Evolutionary conservation across 2,888 invertebrate species (phyloP).

Genomic region (Cenopis cana): DNA sequence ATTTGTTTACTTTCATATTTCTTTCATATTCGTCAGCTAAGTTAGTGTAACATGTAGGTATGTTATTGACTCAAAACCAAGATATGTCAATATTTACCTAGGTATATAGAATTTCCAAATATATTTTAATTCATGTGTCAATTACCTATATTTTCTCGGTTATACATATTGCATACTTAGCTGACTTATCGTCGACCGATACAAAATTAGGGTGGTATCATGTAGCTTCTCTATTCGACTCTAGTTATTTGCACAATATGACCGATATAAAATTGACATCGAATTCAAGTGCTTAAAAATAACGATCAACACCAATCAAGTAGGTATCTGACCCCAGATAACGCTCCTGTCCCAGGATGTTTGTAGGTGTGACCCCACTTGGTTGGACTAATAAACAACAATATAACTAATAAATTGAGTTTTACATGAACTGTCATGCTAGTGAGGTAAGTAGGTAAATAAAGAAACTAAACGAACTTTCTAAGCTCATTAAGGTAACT

Average conservation of each 20-base stretch:
- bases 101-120: background rate
- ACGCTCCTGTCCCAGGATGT: background rate
- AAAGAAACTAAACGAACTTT: constrained; percentile 75
- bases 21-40: background rate
- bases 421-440: constrained; percentile 75
- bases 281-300: constrained; percentile 25
- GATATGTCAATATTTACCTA: constrained; percentile 7
- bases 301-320: constrained; percentile 28
- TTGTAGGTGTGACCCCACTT: background rate
- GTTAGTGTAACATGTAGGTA: background rate
- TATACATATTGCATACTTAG: background rate
- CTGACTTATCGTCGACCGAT: background rate
- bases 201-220: constrained; percentile 3
- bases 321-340: background rate
- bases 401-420: constrained; percentile 52
- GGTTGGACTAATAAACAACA: constrained; percentile 40
- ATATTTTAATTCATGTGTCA: background rate
- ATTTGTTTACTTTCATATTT: constrained; percentile 22
- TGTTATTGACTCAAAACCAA: background rate
- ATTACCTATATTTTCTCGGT: background rate
- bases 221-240: constrained; percentile 14
- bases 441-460: constrained; percentile 75
- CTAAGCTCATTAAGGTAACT: constrained; percentile 82
- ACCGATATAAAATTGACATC: constrained; percentile 32
- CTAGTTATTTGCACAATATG: constrained; percentile 24